Conservation (phyloP, 1,140 invertebrate genomes). For the Hypothenemus hampei region DNA sequence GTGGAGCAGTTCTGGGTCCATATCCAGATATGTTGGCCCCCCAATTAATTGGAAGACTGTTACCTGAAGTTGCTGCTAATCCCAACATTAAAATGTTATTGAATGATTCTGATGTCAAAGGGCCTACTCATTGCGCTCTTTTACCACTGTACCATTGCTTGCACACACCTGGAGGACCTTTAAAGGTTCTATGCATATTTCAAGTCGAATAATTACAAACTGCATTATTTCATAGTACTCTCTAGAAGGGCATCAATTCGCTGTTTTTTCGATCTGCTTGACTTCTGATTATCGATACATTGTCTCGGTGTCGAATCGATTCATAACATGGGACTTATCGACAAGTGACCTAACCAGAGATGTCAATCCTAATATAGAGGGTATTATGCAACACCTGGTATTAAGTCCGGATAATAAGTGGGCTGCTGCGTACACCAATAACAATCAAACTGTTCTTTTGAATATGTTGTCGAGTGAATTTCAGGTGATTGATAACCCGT, state of each 20-base stretch:
- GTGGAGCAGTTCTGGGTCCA: constrained; percentile 81
- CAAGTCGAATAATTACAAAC: neutral
- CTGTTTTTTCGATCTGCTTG: constrained; percentile 89
- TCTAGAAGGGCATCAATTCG: constrained; percentile 95
- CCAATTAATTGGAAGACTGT: constrained; percentile 85
- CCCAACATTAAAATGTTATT: constrained; percentile 81
- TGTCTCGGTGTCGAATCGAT: constrained; percentile 93
- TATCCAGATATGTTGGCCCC: constrained; percentile 96
- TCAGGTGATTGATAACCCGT: constrained; percentile 74
- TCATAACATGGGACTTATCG: constrained; percentile 95
- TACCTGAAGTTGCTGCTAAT: constrained; percentile 86
- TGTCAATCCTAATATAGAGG: constrained; percentile 87
- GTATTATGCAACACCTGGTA: constrained; percentile 93
- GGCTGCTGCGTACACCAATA: constrained; percentile 94
- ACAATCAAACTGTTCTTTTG: constrained; percentile 83
- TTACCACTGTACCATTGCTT: constrained; percentile 92
- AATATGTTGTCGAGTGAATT: constrained; percentile 91
- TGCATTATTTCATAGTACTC: constrained; percentile 75
- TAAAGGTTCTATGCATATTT: constrained; percentile 65
- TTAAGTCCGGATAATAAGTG: constrained; percentile 94
- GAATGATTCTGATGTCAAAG: constrained; percentile 82
- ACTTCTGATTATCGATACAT: constrained; percentile 91
- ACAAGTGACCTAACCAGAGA: constrained; percentile 89
- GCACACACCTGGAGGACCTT: constrained; percentile 93
- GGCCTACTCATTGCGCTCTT: constrained; percentile 82